These are phyloP conservation scores for Cheiracanthium punctorium DNA, from an alignment of 2,888 invertebrate genomes.

Conservation along the genomic window DNA sequence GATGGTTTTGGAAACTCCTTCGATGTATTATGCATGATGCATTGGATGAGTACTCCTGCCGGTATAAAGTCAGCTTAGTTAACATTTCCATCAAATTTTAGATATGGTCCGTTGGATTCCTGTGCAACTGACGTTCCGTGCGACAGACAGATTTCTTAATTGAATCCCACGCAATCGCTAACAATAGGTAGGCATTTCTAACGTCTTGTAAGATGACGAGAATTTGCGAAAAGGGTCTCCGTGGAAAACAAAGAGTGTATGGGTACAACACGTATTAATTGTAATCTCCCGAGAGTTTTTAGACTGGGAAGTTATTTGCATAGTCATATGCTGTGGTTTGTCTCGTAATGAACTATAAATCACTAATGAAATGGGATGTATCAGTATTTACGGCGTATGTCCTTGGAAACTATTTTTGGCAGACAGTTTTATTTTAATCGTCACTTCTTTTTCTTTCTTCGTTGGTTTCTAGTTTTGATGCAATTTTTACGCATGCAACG, in stretches of 20 bases:
- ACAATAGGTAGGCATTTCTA: not conserved
- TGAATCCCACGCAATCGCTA: not conserved
- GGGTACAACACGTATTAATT: not conserved
- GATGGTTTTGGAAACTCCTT: not conserved
- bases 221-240: not conserved
- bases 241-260: not conserved
- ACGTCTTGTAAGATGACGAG: not conserved
- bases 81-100: slow-evolving; percentile 13
- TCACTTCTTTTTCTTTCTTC: too few relatives aligned
- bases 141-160: slow-evolving; percentile 5
- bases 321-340: too few relatives aligned
- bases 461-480: too few relatives aligned
- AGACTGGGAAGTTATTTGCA: too few relatives aligned
- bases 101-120: slow-evolving; percentile 3
- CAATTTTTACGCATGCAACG: too few relatives aligned
- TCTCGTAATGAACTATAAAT: too few relatives aligned
- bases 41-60: not conserved
- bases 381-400: too few relatives aligned
- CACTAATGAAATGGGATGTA: too few relatives aligned
- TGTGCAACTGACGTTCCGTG: not conserved
- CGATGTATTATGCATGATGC: slow-evolving; percentile 2
- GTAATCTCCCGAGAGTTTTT: not conserved
- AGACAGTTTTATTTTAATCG: too few relatives aligned
- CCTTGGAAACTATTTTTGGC: too few relatives aligned
- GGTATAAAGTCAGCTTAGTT: not conserved